A percentile compares a stretch with the other conserved stretches of the same genome.
phyloP scores from a whole-genome alignment of 1,140 invertebrate genomes.

The Caerostris extrusa region DNA sequence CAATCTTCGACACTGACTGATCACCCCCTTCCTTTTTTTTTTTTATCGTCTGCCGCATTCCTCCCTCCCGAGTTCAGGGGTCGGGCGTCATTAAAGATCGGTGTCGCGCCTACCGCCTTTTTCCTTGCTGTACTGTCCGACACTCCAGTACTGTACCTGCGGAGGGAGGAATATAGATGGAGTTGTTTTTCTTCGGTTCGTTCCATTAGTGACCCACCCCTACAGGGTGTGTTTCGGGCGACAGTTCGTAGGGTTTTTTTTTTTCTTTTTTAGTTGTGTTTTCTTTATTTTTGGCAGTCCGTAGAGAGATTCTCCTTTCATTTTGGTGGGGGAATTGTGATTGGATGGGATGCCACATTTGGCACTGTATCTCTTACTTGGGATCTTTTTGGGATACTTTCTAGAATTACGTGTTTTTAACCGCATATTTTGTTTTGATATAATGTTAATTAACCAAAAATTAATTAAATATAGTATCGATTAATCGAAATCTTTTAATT shows the following conservation, averaged over 20 bases:
- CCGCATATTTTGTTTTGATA: too few species aligned
- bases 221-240: slow-evolving; percentile 62
- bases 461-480: too few species aligned
- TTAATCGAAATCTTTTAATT: too few species aligned
- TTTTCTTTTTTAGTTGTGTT: slow-evolving; percentile 52
- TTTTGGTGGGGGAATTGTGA: slow-evolving; percentile 44
- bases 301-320: slow-evolving; percentile 48
- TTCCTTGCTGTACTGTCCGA: slow-evolving; percentile 70
- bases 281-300: slow-evolving; percentile 42
- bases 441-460: too few species aligned
- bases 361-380: not conserved
- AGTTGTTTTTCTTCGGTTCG: slow-evolving; percentile 57
- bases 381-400: not conserved
- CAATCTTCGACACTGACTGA: slow-evolving; percentile 74
- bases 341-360: not conserved
- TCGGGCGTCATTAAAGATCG: slow-evolving; percentile 59
- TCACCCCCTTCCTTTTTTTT: slow-evolving; percentile 43
- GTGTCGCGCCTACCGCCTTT: slow-evolving; percentile 75
- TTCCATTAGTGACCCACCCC: slow-evolving; percentile 75
- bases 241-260: slow-evolving; percentile 12
- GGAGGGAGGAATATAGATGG: slow-evolving; percentile 75
- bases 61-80: slow-evolving; percentile 42
- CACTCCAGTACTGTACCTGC: slow-evolving; percentile 48
- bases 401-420: too few species aligned
- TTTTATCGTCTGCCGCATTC: slow-evolving; percentile 15